A percentile compares a stretch with the other conserved stretches of the same genome.
phyloP scores from a whole-genome alignment of 2,888 invertebrate genomes.

The Cordilura impudica region DNA sequence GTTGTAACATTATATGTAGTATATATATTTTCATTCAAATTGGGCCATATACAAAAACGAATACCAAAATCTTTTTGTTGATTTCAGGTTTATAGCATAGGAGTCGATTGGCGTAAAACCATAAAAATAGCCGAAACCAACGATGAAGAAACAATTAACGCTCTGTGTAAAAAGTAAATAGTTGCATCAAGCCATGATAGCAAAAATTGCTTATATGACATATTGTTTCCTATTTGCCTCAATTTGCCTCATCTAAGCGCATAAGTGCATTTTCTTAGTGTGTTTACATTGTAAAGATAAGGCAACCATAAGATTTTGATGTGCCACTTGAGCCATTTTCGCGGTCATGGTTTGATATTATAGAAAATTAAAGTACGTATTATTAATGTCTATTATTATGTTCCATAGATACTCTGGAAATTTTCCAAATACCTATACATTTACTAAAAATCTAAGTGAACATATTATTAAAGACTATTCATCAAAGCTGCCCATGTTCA shows the following conservation, averaged over 20 bases:
- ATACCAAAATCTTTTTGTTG: background rate
- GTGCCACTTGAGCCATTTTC: too few relatives aligned
- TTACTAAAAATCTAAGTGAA: slow-evolving; percentile 91
- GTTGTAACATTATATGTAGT: too few relatives aligned
- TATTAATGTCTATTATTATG: background rate
- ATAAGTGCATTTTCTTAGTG: too few relatives aligned
- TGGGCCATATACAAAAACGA: too few relatives aligned
- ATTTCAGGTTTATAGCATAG: slow-evolving; percentile 75
- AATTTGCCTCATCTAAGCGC: too few relatives aligned
- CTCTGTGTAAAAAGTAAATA: slow-evolving; percentile 47
- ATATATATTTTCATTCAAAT: too few relatives aligned
- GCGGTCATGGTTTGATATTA: too few relatives aligned
- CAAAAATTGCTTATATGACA: background rate
- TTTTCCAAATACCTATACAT: slow-evolving; percentile 92
- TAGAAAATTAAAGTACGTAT: too few relatives aligned
- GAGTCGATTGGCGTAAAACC: slow-evolving; percentile 84
- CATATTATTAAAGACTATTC: slow-evolving; percentile 84
- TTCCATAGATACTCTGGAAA: slow-evolving; percentile 80
- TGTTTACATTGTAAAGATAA: too few relatives aligned
- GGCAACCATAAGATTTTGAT: too few relatives aligned
- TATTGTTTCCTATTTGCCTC: background rate
- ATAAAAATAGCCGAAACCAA: slow-evolving; percentile 82
- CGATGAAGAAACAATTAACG: slow-evolving; percentile 77
- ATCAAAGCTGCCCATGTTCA: slow-evolving; percentile 83
- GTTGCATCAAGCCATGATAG: too few relatives aligned